Evolutionary conservation across 2,113 vertebrate genomes (phyloP).

Genomic region (Dasyornis broadbenti): DNA sequence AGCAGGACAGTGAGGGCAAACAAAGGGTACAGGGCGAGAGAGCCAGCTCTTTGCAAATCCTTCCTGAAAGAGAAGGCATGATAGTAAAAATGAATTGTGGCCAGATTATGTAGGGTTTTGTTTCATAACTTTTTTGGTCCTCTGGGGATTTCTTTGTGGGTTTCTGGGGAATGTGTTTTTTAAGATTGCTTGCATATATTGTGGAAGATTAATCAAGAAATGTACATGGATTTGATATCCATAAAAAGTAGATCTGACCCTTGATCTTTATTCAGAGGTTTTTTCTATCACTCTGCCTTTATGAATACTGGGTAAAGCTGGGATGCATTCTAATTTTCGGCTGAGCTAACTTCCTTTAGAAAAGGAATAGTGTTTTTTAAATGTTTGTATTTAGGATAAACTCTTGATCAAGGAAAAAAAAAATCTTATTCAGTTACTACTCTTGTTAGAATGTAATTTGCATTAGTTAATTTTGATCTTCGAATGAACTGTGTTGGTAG

Average conservation of each 20-base stretch:
- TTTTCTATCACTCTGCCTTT: not conserved
- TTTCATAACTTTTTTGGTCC: not conserved
- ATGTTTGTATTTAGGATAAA: not conserved
- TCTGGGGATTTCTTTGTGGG: fast-evolving
- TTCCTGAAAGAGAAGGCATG: fast-evolving
- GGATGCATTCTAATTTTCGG: not conserved
- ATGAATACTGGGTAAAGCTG: not conserved
- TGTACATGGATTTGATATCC: not conserved
- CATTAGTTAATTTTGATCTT: not conserved
- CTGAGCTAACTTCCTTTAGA: not conserved
- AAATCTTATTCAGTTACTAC: not conserved
- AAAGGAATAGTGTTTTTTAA: not conserved
- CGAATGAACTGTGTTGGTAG: not conserved
- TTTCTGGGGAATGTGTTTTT: not conserved
- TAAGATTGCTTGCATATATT: not conserved
- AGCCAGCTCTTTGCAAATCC: fast-evolving
- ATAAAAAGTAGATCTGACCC: not conserved
- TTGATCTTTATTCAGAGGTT: not conserved
- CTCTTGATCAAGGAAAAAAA: not conserved
- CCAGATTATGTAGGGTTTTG: not conserved
- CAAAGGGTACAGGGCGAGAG: fast-evolving
- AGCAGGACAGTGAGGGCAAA: not conserved
- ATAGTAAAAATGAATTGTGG: not conserved
- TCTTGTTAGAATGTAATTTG: not conserved
- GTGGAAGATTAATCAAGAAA: not conserved